Evolutionary conservation across 2,797 vertebrate genomes (phyloP).

Genomic region (Karalla daura): DNA sequence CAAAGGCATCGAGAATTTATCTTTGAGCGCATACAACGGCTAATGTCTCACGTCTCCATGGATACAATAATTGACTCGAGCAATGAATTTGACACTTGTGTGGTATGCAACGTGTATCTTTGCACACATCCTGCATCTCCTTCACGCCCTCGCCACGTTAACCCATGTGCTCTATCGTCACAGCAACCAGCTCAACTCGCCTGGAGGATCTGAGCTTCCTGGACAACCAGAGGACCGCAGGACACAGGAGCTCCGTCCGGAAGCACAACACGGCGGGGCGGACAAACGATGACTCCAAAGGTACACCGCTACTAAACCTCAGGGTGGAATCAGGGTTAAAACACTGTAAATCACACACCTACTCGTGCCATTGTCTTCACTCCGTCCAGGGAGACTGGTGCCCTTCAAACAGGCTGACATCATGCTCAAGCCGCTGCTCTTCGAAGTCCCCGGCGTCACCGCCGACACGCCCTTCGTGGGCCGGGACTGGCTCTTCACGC

Average conservation of each 20-base stretch:
- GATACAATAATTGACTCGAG: conserved; percentile 64
- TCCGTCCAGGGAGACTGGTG: conserved; percentile 87
- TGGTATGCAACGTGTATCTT: conserved; percentile 51
- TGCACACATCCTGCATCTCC: conserved; percentile 45
- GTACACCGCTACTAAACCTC: conserved; percentile 68
- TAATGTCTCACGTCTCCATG: conserved; percentile 69
- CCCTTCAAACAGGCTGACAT: conserved; percentile 96
- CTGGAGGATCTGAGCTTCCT: conserved; percentile 94
- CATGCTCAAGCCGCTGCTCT: conserved; percentile 95
- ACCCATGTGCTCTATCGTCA: conserved; percentile 28
- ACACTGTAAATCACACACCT: too few species aligned
- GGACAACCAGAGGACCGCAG: conserved; percentile 90
- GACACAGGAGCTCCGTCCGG: conserved; percentile 91
- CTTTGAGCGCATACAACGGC: conserved; percentile 46
- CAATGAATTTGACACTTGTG: conserved; percentile 52
- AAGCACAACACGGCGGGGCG: conserved; percentile 90
- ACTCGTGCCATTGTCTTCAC: too few species aligned
- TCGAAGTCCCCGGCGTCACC: conserved; percentile 95
- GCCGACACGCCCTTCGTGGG: conserved; percentile 93
- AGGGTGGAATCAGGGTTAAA: conserved; percentile 6
- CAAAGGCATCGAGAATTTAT: conserved; percentile 59
- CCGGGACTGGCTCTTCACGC: conserved; percentile 94
- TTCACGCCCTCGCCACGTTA: conserved; percentile 35
- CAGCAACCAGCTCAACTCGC: conserved; percentile 96
- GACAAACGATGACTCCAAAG: conserved; percentile 90